Evolutionary conservation across 1,140 invertebrate genomes (phyloP).

Genomic region (Calephelis virginiensis): DNA sequence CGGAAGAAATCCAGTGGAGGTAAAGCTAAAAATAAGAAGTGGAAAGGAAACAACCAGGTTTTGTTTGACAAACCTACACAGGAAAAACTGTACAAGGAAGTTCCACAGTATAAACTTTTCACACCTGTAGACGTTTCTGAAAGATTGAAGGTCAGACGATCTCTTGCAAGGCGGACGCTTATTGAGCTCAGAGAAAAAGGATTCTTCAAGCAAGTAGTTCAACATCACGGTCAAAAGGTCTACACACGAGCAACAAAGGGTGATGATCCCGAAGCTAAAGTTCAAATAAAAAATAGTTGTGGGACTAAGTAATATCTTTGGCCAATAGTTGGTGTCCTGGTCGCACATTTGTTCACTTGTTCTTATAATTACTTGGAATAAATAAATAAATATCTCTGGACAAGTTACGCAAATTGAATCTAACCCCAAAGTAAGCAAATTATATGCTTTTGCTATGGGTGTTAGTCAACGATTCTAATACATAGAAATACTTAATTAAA

Average conservation of each 20-base stretch:
- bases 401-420: too few relatives aligned
- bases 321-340: too few relatives aligned
- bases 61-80: slow-evolving; percentile 98
- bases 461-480: too few relatives aligned
- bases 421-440: too few relatives aligned
- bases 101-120: slow-evolving; percentile 98
- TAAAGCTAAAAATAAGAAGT: slow-evolving; percentile 99
- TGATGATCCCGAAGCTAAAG: slow-evolving; percentile 84
- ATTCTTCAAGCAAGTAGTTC: slow-evolving; percentile 96
- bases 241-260: slow-evolving; percentile 98
- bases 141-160: slow-evolving; percentile 97
- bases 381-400: too few relatives aligned
- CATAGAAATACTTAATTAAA: too few relatives aligned
- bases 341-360: too few relatives aligned
- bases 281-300: slow-evolving; percentile 44
- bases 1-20: slow-evolving; percentile 97
- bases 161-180: slow-evolving; percentile 95
- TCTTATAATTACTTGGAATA: too few relatives aligned
- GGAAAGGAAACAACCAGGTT: slow-evolving; percentile 99
- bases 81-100: slow-evolving; percentile 98
- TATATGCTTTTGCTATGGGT: too few relatives aligned
- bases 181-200: slow-evolving; percentile 96
- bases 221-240: slow-evolving; percentile 98
- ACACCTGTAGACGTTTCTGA: slow-evolving; percentile 99
- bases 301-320: too few relatives aligned